Conservation (phyloP, 2,797 vertebrate species). For the Pteronotus mesoamericanus region DNA sequence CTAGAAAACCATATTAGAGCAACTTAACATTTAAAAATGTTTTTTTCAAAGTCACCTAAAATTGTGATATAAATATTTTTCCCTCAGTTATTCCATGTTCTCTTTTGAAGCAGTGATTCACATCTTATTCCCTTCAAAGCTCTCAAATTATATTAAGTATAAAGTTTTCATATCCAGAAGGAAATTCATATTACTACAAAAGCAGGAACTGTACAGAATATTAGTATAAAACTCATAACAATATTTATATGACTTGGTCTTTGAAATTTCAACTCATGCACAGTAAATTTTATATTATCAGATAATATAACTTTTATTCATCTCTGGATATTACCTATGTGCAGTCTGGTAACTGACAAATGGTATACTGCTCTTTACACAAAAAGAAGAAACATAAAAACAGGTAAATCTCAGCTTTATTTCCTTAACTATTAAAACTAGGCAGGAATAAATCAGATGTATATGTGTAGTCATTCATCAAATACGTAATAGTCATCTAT, state of each 20-base stretch:
- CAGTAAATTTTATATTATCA: not conserved
- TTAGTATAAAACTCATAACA: not conserved
- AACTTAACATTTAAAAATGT: not conserved
- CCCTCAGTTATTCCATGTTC: not conserved
- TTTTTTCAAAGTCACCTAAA: not conserved
- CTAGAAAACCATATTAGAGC: not conserved
- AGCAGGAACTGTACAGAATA: not conserved
- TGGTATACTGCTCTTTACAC: not conserved
- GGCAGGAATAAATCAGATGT: not conserved
- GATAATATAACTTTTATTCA: not conserved
- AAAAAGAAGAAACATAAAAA: conserved; percentile 19
- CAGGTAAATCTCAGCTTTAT: not conserved
- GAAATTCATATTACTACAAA: not conserved
- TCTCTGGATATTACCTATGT: not conserved
- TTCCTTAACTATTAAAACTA: conserved; percentile 1
- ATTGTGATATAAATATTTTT: not conserved
- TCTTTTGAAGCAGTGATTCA: not conserved
- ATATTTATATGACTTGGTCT: not conserved
- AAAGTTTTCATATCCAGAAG: not conserved
- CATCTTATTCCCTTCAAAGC: not conserved
- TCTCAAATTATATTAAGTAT: not conserved
- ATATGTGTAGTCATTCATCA: not conserved
- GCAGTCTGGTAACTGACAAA: not conserved
- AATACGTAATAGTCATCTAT: not conserved
- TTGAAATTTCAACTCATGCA: not conserved